phyloP scores from a whole-genome alignment of 2,113 vertebrate species.

The Actenoides hombroni region DNA sequence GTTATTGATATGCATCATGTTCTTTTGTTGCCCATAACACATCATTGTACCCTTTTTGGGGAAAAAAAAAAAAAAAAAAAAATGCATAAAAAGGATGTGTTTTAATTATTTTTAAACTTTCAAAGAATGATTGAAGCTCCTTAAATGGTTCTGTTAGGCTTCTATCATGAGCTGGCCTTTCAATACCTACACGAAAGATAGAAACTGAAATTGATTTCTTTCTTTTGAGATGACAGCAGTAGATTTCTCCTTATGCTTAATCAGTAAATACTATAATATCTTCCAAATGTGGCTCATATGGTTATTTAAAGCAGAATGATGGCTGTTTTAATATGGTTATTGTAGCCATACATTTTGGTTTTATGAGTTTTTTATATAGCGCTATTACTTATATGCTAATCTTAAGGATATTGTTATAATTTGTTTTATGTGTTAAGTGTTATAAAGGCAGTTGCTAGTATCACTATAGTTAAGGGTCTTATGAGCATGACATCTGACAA shows the following conservation, averaged over 20 bases:
- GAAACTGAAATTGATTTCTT: not conserved
- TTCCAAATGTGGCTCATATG: slow-evolving; percentile 32
- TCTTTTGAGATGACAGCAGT: not conserved
- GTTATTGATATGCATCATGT: not conserved
- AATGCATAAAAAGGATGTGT: not conserved
- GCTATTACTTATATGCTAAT: slow-evolving; percentile 75
- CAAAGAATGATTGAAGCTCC: not conserved
- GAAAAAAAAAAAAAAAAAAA: not conserved
- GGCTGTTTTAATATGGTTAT: slow-evolving; percentile 72
- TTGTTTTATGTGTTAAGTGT: slow-evolving; percentile 72
- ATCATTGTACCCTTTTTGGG: not conserved
- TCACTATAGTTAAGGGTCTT: slow-evolving; percentile 52
- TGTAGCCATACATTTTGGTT: slow-evolving; percentile 64
- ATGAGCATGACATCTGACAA: slow-evolving; percentile 41
- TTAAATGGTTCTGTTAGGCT: not conserved
- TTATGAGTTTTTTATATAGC: slow-evolving; percentile 73
- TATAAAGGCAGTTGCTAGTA: slow-evolving; percentile 38
- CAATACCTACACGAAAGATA: not conserved
- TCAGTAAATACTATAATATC: slow-evolving; percentile 61
- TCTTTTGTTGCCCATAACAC: not conserved
- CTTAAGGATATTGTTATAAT: slow-evolving; percentile 75
- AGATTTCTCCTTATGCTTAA: slow-evolving; percentile 28
- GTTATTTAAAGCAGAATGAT: slow-evolving; percentile 73
- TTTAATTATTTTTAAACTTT: not conserved
- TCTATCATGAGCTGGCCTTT: not conserved